phyloP scores from a whole-genome alignment of 2,888 invertebrate species.

The Leptinotarsa peninsularis region DNA sequence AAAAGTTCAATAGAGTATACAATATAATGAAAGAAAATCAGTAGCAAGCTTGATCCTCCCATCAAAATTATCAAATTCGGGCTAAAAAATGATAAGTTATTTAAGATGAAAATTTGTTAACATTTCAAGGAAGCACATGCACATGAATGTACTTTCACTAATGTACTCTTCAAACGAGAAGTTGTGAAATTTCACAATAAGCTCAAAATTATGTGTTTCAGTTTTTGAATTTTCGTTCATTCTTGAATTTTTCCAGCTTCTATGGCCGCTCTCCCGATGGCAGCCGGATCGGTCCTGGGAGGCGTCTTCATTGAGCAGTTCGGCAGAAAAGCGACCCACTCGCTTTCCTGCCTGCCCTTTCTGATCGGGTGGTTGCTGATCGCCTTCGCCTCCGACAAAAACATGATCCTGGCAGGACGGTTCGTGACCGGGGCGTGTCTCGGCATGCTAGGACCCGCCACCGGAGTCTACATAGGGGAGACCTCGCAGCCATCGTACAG shows the following conservation, averaged over 20 bases:
- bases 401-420: constrained; percentile 67
- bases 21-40: too few relatives aligned
- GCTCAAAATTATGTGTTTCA: neutral
- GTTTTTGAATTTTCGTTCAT: neutral
- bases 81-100: too few relatives aligned
- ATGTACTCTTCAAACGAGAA: too few relatives aligned
- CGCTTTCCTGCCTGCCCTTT: constrained; percentile 70
- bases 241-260: constrained; percentile 68
- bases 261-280: constrained; percentile 75
- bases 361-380: constrained; percentile 73
- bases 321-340: constrained; percentile 72
- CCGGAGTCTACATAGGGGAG: constrained; percentile 59
- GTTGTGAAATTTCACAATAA: too few relatives aligned
- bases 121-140: too few relatives aligned
- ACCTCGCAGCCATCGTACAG: constrained; percentile 72
- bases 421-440: constrained; percentile 55
- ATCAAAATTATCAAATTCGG: too few relatives aligned
- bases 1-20: too few relatives aligned
- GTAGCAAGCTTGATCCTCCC: too few relatives aligned
- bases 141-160: too few relatives aligned
- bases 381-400: constrained; percentile 69
- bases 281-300: constrained; percentile 72
- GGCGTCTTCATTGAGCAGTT: constrained; percentile 73
- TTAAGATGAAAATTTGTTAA: too few relatives aligned
- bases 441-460: constrained; percentile 69